Evolutionary conservation across 1,140 invertebrate genomes (phyloP).

Genomic region (Aporrectodea caliginosa): DNA sequence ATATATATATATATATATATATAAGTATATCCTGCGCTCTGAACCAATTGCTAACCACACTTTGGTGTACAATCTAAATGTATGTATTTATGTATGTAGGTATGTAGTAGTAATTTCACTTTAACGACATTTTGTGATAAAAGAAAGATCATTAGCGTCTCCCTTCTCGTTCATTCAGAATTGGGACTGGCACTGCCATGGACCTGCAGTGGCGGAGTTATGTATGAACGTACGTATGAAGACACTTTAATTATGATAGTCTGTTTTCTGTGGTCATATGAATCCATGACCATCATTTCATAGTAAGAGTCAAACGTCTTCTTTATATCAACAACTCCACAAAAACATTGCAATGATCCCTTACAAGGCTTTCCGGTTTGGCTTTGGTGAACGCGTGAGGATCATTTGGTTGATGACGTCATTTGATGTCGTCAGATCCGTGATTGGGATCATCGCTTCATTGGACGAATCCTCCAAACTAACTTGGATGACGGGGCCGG

Average conservation of each 20-base stretch:
- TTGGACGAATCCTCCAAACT: background rate
- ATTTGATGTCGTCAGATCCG: background rate
- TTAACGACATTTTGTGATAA: too few relatives aligned
- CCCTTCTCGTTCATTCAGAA: too few relatives aligned
- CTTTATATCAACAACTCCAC: background rate
- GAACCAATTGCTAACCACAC: too few relatives aligned
- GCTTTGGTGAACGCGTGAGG: background rate
- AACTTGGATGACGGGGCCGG: background rate
- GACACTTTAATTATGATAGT: background rate
- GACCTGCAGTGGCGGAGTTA: background rate
- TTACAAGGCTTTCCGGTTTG: background rate
- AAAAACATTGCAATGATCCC: background rate
- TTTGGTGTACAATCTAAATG: too few relatives aligned
- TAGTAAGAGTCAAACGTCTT: background rate
- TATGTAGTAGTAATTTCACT: too few relatives aligned
- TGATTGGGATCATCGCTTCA: background rate
- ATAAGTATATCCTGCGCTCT: too few relatives aligned
- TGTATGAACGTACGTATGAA: background rate
- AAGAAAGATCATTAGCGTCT: too few relatives aligned
- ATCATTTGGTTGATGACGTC: background rate
- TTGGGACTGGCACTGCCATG: background rate
- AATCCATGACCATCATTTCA: too few relatives aligned
- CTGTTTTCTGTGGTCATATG: too few relatives aligned
- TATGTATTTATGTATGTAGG: too few relatives aligned
- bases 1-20: too few relatives aligned